Evolutionary conservation across 2,113 vertebrate species (phyloP).

Genomic region (Menidia beryllina): DNA sequence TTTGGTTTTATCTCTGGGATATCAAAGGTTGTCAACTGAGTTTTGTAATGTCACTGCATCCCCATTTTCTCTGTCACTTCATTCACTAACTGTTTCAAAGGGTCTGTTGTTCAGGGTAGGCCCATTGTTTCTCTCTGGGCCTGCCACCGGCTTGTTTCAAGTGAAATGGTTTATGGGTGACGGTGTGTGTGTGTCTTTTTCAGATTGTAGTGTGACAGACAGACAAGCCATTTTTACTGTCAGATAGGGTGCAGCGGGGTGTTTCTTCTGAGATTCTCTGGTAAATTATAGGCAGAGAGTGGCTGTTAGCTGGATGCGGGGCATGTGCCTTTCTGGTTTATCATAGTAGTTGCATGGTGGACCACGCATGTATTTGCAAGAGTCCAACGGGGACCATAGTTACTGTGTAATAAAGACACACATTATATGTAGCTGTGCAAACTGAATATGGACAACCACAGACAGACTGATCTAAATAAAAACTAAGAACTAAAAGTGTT

Average conservation of each 20-base stretch:
- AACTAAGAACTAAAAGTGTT: no score
- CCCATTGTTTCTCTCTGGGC: conserved; percentile 22
- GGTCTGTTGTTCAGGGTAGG: conserved; percentile 19
- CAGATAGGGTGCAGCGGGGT: conserved; percentile 18
- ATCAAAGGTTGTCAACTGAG: conserved; percentile 15
- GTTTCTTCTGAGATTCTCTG: conserved; percentile 20
- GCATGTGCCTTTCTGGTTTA: conserved; percentile 3
- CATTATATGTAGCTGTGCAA: neutral
- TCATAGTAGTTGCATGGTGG: neutral
- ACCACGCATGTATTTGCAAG: neutral
- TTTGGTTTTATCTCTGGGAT: conserved; percentile 17
- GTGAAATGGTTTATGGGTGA: conserved; percentile 17
- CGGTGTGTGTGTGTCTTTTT: conserved; percentile 1
- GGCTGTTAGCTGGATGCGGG: conserved; percentile 4
- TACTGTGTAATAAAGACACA: conserved; percentile 19
- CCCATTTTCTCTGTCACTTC: conserved; percentile 21
- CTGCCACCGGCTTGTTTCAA: conserved; percentile 18
- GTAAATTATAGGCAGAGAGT: conserved; percentile 14
- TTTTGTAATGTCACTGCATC: conserved; percentile 28
- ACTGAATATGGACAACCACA: neutral
- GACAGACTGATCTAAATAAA: no score
- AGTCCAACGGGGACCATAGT: neutral
- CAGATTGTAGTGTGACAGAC: conserved; percentile 4
- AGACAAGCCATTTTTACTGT: conserved; percentile 24
- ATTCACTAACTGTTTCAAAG: conserved; percentile 5